Base-by-base conservation (phyloP, 2,888 invertebrate species). In the Cyclophora albipunctata region DNA sequence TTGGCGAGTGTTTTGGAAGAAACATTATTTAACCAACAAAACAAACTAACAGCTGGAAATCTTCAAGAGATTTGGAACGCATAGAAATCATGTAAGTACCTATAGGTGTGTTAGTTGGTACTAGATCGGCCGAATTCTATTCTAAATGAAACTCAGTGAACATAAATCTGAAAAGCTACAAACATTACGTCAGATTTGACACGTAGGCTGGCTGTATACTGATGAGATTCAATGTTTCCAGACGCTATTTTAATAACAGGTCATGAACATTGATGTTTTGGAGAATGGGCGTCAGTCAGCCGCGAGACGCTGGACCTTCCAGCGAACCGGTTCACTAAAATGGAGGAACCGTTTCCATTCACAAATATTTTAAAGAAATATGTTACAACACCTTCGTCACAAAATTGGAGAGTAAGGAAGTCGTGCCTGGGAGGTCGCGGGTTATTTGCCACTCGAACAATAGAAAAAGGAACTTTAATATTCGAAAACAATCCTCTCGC, bases 391-490 rank as follows among this genome's bases (percentile, higher is more conserved):
- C 40, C 49, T 40, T 40, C 45, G 44, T 52, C 58, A 37, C 55
- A 59, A 2, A 62, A 57, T n/a, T 93, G 94, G 92, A 79, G 72
- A 45, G 84, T 94, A 47, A 84, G 79, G 55, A 70, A 80, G 59
- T 93, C 94, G 0, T 63, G 71, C 7, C 71, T 93, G 7, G 91
- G 92, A 34, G 95, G 94, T 20, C 91, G 93, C 57, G 95, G 95
- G 34, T 64, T 95, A 33, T 92, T 94, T 62, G 93, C 94, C 35
- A 84, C 80, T 2, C 81, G 90, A 50, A 86, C 90, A 59, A 92
- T 95, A 46, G 76, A 84, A 53, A 77, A 80, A 48, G 93, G 94
- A 47, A 91, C 92, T 62, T 66, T 93, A 3, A 91, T 95, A 55
- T 94, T 93, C 68, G 76, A 80, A 34, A 95, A 95, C 70, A 84